Conservation (phyloP, 2,797 vertebrate genomes). For the Helicolenus hilgendorfi region DNA sequence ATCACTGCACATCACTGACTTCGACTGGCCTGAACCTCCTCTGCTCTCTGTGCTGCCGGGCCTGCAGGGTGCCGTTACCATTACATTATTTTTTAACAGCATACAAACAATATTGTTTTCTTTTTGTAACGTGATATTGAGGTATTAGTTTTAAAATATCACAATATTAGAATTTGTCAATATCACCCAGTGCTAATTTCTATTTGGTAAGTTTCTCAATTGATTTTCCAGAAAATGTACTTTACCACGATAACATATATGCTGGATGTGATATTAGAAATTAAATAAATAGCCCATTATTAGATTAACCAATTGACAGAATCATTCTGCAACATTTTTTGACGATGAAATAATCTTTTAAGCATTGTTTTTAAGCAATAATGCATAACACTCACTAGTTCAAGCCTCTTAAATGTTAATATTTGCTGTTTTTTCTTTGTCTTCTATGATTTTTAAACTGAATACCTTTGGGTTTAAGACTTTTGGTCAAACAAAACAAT, state of each 20-base stretch:
- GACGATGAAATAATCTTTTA: not conserved
- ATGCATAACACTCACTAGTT: not conserved
- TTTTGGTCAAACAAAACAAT: not conserved
- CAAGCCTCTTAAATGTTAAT: not conserved
- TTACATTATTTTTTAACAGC: not conserved
- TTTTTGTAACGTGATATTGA: not conserved
- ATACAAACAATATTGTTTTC: not conserved
- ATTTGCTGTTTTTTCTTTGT: not conserved
- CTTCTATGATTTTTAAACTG: not conserved
- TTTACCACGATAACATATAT: not conserved
- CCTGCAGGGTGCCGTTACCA: not conserved
- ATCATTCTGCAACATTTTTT: not conserved
- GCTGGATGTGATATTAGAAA: not conserved
- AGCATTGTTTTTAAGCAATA: not conserved
- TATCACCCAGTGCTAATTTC: not conserved
- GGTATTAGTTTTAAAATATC: not conserved
- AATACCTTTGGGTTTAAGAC: not conserved
- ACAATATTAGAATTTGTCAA: not conserved
- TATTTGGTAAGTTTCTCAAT: not conserved
- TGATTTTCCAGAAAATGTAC: not conserved
- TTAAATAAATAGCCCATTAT: not conserved
- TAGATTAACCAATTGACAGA: not conserved
- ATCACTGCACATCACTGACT: slow-evolving; percentile 53
- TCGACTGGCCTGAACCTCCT: not conserved
- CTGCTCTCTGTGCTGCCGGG: not conserved